These are phyloP conservation scores for Drosophila fungiperda DNA, from an alignment of 2,888 invertebrate genomes.

Conservation along the genomic window DNA sequence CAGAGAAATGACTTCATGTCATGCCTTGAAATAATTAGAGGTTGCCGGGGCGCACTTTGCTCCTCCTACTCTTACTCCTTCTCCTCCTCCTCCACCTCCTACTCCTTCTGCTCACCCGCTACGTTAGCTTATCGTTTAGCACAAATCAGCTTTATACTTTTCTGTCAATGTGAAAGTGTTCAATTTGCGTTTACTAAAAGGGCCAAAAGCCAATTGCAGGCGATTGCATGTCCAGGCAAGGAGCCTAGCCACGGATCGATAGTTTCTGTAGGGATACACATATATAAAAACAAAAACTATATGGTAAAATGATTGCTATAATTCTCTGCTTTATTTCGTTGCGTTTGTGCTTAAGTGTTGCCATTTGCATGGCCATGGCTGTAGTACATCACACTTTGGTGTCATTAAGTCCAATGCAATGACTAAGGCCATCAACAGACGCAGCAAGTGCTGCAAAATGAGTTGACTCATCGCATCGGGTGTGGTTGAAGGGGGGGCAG, in stretches of 20 bases:
- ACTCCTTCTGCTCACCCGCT: background rate
- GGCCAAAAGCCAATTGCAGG: constrained; percentile 31
- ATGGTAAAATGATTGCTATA: background rate
- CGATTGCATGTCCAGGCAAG: constrained; percentile 62
- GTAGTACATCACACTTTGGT: constrained; percentile 35
- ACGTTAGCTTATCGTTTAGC: constrained; percentile 63
- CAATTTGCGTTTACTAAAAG: constrained; percentile 39
- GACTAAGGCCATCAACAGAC: constrained; percentile 52
- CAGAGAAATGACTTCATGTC: constrained; percentile 83
- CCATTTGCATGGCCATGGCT: constrained; percentile 1
- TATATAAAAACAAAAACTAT: background rate
- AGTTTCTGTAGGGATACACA: background rate
- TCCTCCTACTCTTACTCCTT: constrained; percentile 5
- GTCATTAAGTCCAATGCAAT: constrained; percentile 63
- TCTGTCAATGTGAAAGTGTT: constrained; percentile 40
- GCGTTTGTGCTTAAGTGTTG: background rate
- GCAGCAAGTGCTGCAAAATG: constrained; percentile 34
- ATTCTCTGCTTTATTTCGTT: background rate
- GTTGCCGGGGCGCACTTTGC: constrained; percentile 43
- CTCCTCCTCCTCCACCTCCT: background rate
- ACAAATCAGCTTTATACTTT: constrained; percentile 66
- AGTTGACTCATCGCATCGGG: constrained; percentile 60
- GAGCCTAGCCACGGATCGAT: constrained; percentile 35
- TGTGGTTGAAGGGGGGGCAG: background rate
- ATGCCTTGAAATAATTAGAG: constrained; percentile 83